Base-by-base conservation (phyloP, 2,113 vertebrate genomes). In the Grammomys surdaster region DNA sequence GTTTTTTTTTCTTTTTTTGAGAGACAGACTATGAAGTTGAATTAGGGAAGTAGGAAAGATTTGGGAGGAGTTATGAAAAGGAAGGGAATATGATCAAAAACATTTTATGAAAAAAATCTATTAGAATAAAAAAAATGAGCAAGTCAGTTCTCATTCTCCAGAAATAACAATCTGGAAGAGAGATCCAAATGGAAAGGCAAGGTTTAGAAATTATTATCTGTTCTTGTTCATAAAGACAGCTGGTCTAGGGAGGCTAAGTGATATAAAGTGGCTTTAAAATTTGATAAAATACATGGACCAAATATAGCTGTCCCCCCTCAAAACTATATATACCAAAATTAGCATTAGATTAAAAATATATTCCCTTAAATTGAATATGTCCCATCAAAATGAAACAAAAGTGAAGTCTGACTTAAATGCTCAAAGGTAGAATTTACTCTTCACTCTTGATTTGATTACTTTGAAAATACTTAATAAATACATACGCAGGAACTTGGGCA, bases 371-470 rank as follows among this genome's bases (percentile, higher is more conserved):
- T 81, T 78, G 12, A 93, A 0, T 46, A 78, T 65, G 19, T 84
- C 26, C 13, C 56, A 84, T 24, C 78, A 92, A 80, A 88, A 43
- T 51, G 33, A 54, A 19, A 78, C 0, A 51, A 36, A 85, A 78
- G 26, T 22, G 19, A 82, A 31, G 7, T 76, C 31, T 76, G 12
- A 58, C 17, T 56, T 46, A 69, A 81, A 93, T 4, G 60, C 89
- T 92, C 76, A 40, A 93, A 91, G 28, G 31, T 36, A 92, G 11
- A 46, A 73, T 54, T 94, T 86, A 86, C n/a, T 81, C 43, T 73
- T 24, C 13, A 58, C 2, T 1, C 5, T 20, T 51, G n/a, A 11
- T 80, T 90, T 28, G 24, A 28, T 84, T 84, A 0, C 48, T 60
- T 91, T 87, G 16, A 84, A 84, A 86, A 56, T 86, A 91, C 13